Percentiles rank a stretch among this genome's conserved stretches.
Conservation (phyloP, 2,888 invertebrate species). For the Pogonocherus hispidulus region DNA sequence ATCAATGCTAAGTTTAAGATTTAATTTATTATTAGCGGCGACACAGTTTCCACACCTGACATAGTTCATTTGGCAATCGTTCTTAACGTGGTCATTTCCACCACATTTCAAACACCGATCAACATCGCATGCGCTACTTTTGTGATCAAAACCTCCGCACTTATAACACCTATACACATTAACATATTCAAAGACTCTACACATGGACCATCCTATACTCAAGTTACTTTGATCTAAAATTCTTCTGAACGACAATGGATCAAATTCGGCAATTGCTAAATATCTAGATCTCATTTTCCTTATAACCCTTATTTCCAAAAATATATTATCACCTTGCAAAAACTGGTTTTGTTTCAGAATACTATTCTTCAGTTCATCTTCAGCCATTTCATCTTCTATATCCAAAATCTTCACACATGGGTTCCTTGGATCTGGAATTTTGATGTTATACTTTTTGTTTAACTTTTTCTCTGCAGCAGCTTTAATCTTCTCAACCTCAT, state of each 20-base stretch:
- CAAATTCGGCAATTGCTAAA: neutral
- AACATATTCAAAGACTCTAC: constrained; percentile 4
- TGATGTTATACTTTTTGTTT: neutral
- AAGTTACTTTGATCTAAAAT: neutral
- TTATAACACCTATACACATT: neutral
- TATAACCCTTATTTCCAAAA: neutral
- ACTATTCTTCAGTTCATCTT: neutral
- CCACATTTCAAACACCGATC: neutral
- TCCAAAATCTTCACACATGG: neutral
- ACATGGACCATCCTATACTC: neutral
- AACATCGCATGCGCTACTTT: neutral
- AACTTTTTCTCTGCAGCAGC: neutral
- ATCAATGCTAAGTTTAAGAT: too few relatives aligned
- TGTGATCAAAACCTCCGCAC: constrained; percentile 5
- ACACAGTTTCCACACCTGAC: neutral
- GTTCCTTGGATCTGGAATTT: neutral
- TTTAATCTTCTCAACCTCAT: neutral
- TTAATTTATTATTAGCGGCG: neutral
- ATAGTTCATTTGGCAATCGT: neutral
- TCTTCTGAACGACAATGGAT: neutral
- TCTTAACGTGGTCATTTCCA: neutral
- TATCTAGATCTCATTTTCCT: neutral
- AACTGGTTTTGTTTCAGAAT: neutral
- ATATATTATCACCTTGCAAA: neutral
- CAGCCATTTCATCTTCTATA: neutral